Conservation (phyloP, 2,888 invertebrate genomes). For the Troilus luridus region DNA sequence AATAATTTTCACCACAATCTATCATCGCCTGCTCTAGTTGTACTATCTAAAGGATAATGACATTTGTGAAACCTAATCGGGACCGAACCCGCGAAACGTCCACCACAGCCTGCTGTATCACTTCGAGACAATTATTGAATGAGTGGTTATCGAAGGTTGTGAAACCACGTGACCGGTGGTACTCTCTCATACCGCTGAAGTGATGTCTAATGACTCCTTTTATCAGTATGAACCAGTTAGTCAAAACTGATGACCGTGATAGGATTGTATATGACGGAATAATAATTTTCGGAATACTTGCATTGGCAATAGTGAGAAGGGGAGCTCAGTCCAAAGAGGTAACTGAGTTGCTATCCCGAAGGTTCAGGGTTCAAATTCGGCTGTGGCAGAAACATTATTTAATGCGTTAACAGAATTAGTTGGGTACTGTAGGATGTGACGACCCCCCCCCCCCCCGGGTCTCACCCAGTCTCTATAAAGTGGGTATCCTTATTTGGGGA, state of each 20-base stretch:
- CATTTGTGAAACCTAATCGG: not conserved
- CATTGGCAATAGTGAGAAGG: too few relatives aligned
- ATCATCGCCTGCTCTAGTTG: not conserved
- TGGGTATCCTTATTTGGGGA: too few relatives aligned
- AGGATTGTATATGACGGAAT: not conserved
- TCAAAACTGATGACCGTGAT: not conserved
- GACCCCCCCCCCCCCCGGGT: too few relatives aligned
- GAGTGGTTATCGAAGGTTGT: not conserved
- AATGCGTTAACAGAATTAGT: too few relatives aligned
- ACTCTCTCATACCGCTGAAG: constrained; percentile 1
- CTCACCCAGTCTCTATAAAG: too few relatives aligned
- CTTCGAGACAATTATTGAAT: not conserved
- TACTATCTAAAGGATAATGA: not conserved
- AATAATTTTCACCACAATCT: not conserved
- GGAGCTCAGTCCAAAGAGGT: too few relatives aligned
- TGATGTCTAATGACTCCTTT: constrained; percentile 22
- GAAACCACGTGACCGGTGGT: not conserved
- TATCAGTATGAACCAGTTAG: not conserved
- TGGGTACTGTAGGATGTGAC: too few relatives aligned
- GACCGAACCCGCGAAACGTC: not conserved
- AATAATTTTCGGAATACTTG: too few relatives aligned
- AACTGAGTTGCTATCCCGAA: too few relatives aligned
- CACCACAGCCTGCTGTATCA: constrained; percentile 19
- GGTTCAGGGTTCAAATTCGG: too few relatives aligned
- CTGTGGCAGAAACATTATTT: too few relatives aligned